A percentile compares a stretch with the other conserved stretches of the same genome.
Conservation (phyloP, 2,797 vertebrate species). For the Sebastes aleutianus region DNA sequence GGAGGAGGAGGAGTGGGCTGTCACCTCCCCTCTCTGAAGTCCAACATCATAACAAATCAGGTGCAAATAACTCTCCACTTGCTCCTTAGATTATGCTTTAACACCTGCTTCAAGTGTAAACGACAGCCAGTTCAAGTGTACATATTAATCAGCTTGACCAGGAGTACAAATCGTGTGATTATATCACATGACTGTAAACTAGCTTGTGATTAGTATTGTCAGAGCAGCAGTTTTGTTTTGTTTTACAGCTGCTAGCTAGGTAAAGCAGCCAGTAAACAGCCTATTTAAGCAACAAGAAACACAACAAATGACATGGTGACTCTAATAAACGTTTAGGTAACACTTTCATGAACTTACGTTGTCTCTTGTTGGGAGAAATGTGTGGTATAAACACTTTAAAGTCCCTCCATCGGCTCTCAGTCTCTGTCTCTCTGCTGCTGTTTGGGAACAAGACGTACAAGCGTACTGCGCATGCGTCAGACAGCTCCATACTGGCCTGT, state of each 20-base stretch:
- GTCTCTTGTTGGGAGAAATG: not conserved
- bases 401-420: not conserved
- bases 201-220: not conserved
- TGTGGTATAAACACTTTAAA: slow-evolving; percentile 7
- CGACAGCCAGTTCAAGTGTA: not conserved
- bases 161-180: not conserved
- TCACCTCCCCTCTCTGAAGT: not conserved
- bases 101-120: not conserved
- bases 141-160: not conserved
- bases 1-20: not conserved
- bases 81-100: not conserved
- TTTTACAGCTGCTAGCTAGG: not conserved
- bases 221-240: slow-evolving; percentile 6
- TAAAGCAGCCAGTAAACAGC: not conserved
- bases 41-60: not conserved
- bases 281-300: not conserved
- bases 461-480: slow-evolving; percentile 63
- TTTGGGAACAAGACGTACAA: slow-evolving; percentile 2
- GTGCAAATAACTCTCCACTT: not conserved
- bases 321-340: not conserved
- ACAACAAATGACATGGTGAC: fast-evolving
- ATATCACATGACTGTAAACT: slow-evolving; percentile 26
- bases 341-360: slow-evolving; percentile 51
- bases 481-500: not conserved
- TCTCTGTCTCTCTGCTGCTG: not conserved